Percentiles rank a stretch among this genome's conserved stretches.
phyloP scores from a whole-genome alignment of 2,888 invertebrate species.

The Microctonus hyperodae region DNA sequence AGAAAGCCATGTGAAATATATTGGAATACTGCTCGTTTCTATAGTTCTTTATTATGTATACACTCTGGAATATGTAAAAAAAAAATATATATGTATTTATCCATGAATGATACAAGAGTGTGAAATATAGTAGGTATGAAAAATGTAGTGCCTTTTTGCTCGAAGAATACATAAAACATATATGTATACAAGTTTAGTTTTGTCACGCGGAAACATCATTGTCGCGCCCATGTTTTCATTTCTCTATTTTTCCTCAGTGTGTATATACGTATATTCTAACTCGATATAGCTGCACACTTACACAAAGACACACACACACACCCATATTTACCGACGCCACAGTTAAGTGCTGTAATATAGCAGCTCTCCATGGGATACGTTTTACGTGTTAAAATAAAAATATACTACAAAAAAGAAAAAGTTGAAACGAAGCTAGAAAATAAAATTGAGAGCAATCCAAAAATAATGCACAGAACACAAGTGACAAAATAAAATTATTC shows the following conservation, averaged over 20 bases:
- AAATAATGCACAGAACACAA: not conserved
- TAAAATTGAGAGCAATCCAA: not conserved
- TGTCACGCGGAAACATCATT: constrained; percentile 16
- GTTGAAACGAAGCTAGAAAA: not conserved
- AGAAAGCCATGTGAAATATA: no score
- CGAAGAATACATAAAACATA: not conserved
- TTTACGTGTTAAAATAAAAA: no score
- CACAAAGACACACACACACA: not conserved
- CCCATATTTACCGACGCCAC: not conserved
- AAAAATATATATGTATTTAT: no score
- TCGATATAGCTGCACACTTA: no score
- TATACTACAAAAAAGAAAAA: not conserved
- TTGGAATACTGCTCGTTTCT: no score
- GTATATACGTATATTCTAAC: not conserved
- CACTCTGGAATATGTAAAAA: no score
- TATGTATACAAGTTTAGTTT: constrained; percentile 1
- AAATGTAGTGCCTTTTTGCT: not conserved
- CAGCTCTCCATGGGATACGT: not conserved
- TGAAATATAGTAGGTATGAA: not conserved
- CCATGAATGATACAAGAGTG: no score
- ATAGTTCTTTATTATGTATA: no score
- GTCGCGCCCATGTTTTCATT: constrained; percentile 6
- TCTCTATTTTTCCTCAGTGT: not conserved
- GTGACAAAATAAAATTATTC: not conserved
- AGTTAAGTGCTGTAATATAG: not conserved